These are phyloP conservation scores for Micromussa lordhowensis DNA, from an alignment of 92 coral and sea anemone species.

Conservation along the genomic window DNA sequence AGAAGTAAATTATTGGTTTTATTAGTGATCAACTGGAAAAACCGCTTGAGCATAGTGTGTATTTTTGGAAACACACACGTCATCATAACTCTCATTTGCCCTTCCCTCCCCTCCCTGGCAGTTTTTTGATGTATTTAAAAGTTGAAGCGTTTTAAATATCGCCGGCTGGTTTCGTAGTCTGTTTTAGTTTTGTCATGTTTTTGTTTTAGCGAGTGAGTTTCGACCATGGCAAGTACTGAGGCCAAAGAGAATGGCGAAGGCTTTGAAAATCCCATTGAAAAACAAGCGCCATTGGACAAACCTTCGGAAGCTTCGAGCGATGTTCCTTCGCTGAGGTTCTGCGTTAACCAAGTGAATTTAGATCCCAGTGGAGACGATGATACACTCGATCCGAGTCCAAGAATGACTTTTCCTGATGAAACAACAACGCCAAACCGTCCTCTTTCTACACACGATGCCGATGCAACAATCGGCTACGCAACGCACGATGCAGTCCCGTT, in stretches of 20 bases:
- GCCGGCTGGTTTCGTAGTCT: slow-evolving; percentile 19
- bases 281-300: not conserved
- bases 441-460: slow-evolving; percentile 52
- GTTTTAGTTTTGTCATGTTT: slow-evolving; percentile 21
- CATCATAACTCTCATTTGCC: not conserved
- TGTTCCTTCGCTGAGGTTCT: slow-evolving; percentile 27
- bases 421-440: slow-evolving; percentile 51
- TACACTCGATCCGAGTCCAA: slow-evolving; percentile 16
- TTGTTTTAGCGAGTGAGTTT: slow-evolving; percentile 25
- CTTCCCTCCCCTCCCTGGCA: slow-evolving; percentile 40
- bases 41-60: not conserved
- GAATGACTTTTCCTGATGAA: slow-evolving; percentile 42
- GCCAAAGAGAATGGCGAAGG: not conserved
- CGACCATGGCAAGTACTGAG: slow-evolving; percentile 8
- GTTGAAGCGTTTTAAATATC: not conserved
- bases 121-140: too few relatives aligned
- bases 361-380: not conserved
- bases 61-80: not conserved
- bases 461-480: slow-evolving; percentile 85
- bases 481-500: slow-evolving; percentile 98
- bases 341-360: slow-evolving; percentile 33
- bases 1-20: not conserved
- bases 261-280: slow-evolving; percentile 16
- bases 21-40: not conserved
- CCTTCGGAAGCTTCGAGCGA: slow-evolving; percentile 10